Evolutionary conservation across 2,113 vertebrate genomes (phyloP), one percentile per base, ranked within the genome.

Genomic region (Tetrax tetrax): DNA sequence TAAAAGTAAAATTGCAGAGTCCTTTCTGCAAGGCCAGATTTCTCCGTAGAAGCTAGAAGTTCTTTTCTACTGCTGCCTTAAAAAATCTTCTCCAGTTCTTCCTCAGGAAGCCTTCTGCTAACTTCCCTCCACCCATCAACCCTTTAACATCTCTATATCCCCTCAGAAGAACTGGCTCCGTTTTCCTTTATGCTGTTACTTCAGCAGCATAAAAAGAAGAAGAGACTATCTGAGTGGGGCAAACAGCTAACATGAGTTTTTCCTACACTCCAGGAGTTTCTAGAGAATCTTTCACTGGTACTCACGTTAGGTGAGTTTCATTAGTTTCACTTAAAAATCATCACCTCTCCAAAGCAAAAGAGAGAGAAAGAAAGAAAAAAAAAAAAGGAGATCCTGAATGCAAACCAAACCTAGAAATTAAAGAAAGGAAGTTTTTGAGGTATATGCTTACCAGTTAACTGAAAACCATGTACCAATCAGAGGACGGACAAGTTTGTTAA

Each of bases 21-120:
- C 59, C 64, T 70, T 86, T 74, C 66, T 83, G 79, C 63, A 83
- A 85, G 29, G 75, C 75, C 75, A 90, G 54, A 60, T 72, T 93
- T 72, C 88, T 90, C 78, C 50, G 38, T 69, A 83, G 33, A 68
- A 92, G 53, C 20, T 69, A 83, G 33, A 68, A 92, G 53, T 17
- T 47, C 43, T 72, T 87, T 79, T 51, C 79, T 76, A 8, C 0
- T 68, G 24, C 45, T 76, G 85, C 79, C 57, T 90, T 72, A 57
- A 93, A 94, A 94, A 92, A 53, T n/a, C 45, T 31, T 88, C 47
- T 80, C 35, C 41, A 38, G 53, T 48, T 92, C 83, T 93, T 90
- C 70, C 75, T 90, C 59, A 53, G 65, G 66, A 87, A 89, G 66
- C 38, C 14, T 41, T 77, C 82, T 88, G 53, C 79, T 76, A 69